These are phyloP conservation scores for Ophraella communa DNA, from an alignment of 2,888 invertebrate species.

Conservation along the genomic window DNA sequence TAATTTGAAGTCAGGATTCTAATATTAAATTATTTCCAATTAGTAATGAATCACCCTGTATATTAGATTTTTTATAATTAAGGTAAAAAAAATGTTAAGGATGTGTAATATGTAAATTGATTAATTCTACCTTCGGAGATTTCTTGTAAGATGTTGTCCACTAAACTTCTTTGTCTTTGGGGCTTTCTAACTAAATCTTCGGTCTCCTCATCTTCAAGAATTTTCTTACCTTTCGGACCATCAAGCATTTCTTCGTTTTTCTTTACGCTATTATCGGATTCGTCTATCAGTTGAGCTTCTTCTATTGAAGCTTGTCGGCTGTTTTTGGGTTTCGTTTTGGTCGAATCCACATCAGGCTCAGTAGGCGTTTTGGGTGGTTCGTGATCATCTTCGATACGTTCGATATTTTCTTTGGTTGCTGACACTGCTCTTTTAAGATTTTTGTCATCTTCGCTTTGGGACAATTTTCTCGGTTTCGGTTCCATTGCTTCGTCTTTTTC, in stretches of 20 bases:
- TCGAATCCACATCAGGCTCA: slow-evolving; percentile 14
- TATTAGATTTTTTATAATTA: too few relatives aligned
- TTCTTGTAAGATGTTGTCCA: slow-evolving; percentile 68
- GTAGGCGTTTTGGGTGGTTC: slow-evolving; percentile 21
- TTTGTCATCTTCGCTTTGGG: slow-evolving; percentile 41
- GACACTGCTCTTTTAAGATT: slow-evolving; percentile 51
- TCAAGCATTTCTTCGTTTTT: slow-evolving; percentile 42
- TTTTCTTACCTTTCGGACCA: slow-evolving; percentile 49
- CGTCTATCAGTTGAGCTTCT: slow-evolving; percentile 41
- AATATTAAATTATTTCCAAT: too few relatives aligned
- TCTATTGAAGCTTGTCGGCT: slow-evolving; percentile 45
- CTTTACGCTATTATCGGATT: slow-evolving; percentile 27
- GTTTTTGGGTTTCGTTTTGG: slow-evolving; percentile 56
- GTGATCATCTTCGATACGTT: slow-evolving; percentile 33
- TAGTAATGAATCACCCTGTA: too few relatives aligned
- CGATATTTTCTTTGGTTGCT: slow-evolving; percentile 41
- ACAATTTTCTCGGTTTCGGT: slow-evolving; percentile 38
- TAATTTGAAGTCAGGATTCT: too few relatives aligned
- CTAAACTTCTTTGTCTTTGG: slow-evolving; percentile 72
- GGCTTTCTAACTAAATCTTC: slow-evolving; percentile 71
- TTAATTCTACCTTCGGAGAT: slow-evolving; percentile 45
- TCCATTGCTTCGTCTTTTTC: slow-evolving; percentile 28
- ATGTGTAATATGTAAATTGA: slow-evolving; percentile 11
- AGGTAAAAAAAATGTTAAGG: background rate
- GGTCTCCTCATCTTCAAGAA: slow-evolving; percentile 67